Percentiles rank a stretch among this genome's conserved stretches.
phyloP scores from a whole-genome alignment of 2,113 vertebrate species.

The Ammodramus savannarum region DNA sequence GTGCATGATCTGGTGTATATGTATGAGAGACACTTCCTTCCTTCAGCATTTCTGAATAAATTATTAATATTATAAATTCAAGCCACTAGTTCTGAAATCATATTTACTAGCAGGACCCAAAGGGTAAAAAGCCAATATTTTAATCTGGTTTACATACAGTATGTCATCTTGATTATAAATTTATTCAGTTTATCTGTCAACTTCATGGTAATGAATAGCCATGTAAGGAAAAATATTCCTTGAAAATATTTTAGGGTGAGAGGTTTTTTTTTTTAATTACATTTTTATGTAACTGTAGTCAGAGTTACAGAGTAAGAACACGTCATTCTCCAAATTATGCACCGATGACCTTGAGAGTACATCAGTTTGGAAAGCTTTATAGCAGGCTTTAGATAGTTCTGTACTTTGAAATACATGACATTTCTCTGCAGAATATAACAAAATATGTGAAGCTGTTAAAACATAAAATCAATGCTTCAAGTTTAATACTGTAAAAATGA shows the following conservation, averaged over 20 bases:
- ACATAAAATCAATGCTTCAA: slow-evolving; percentile 60
- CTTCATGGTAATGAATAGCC: slow-evolving; percentile 51
- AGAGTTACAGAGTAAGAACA: slow-evolving; percentile 47
- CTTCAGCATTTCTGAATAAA: slow-evolving; percentile 20
- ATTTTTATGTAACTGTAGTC: slow-evolving; percentile 66
- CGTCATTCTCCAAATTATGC: slow-evolving; percentile 56
- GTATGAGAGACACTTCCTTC: neutral
- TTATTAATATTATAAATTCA: slow-evolving; percentile 24
- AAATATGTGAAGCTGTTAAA: slow-evolving; percentile 60
- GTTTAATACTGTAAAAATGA: slow-evolving; percentile 64
- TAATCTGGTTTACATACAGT: slow-evolving; percentile 47
- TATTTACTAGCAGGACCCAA: slow-evolving; percentile 7
- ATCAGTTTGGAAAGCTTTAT: slow-evolving; percentile 61
- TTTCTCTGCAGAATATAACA: slow-evolving; percentile 62
- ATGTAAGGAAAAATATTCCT: slow-evolving; percentile 34
- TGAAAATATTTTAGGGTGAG: slow-evolving; percentile 60
- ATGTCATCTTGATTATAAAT: slow-evolving; percentile 61
- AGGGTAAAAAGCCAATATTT: slow-evolving; percentile 53
- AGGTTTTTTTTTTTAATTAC: slow-evolving; percentile 48
- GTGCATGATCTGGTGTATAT: neutral
- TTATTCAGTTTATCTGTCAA: slow-evolving; percentile 62
- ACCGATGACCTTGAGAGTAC: slow-evolving; percentile 70
- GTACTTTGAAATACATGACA: slow-evolving; percentile 64
- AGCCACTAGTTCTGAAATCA: neutral
- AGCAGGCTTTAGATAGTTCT: slow-evolving; percentile 50